These are phyloP conservation scores for Hyla sarda DNA, from an alignment of 2,113 vertebrate genomes.

Conservation along the genomic window DNA sequence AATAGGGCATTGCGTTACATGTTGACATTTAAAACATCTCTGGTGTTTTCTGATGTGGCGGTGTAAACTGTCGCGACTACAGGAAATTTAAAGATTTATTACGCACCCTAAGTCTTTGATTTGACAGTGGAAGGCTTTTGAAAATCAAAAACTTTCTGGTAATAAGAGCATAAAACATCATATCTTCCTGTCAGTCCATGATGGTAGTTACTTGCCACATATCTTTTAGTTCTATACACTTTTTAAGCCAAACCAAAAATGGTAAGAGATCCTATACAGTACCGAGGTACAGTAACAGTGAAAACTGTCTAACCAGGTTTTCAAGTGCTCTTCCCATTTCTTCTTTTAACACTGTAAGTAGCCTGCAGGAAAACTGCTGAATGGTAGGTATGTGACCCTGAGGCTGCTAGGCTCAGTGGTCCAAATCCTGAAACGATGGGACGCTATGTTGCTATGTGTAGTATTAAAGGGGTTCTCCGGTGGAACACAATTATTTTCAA, in stretches of 20 bases:
- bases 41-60: constrained; percentile 10
- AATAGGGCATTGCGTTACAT: constrained; percentile 33
- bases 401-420: too few species aligned
- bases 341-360: too few species aligned
- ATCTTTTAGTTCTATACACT: not conserved
- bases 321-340: too few species aligned
- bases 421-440: too few species aligned
- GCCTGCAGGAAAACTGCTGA: too few species aligned
- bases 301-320: too few species aligned
- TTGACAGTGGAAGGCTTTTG: not conserved
- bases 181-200: not conserved
- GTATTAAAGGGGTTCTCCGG: too few species aligned
- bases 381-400: too few species aligned
- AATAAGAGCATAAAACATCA: not conserved
- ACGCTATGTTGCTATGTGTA: too few species aligned
- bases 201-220: not conserved
- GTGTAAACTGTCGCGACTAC: constrained; percentile 33
- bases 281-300: too few species aligned
- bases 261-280: not conserved
- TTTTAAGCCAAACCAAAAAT: too few species aligned
- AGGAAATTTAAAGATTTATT: constrained; percentile 28
- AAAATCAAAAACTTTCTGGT: not conserved
- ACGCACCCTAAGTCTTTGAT: constrained; percentile 6
- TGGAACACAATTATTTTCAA: too few species aligned
- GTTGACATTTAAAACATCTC: constrained; percentile 20